Conservation (phyloP, 2,113 vertebrate genomes). For the Chaetodon auriga region DNA sequence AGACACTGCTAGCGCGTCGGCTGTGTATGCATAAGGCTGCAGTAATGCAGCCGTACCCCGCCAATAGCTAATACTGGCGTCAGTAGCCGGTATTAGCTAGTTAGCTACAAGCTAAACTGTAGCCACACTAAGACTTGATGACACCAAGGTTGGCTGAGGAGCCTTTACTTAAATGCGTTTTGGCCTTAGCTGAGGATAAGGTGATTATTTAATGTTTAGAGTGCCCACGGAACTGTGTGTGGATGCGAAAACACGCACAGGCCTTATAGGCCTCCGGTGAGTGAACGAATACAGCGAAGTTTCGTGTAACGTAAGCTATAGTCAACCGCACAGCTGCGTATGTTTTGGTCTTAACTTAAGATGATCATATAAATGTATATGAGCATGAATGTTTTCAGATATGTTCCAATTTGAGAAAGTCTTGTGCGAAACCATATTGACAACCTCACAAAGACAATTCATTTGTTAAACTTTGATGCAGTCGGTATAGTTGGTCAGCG, state of each 20-base stretch:
- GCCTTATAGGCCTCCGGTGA: slow-evolving; percentile 79
- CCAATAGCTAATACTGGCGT: slow-evolving; percentile 53
- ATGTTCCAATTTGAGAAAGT: background rate
- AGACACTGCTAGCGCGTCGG: slow-evolving; percentile 6
- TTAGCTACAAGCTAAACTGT: slow-evolving; percentile 54
- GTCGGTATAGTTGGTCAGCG: background rate
- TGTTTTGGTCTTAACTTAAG: background rate
- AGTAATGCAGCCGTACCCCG: slow-evolving; percentile 50
- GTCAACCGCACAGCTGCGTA: background rate
- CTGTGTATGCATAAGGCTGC: slow-evolving; percentile 13
- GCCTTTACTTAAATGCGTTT: rapidly evolving
- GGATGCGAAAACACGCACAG: slow-evolving; percentile 61
- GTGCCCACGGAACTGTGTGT: slow-evolving; percentile 46
- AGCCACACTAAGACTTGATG: slow-evolving; percentile 7
- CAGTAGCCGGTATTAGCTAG: slow-evolving; percentile 59
- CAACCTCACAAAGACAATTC: background rate
- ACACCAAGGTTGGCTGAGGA: background rate
- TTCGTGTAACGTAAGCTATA: background rate
- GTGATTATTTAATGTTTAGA: background rate
- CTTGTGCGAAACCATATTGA: background rate
- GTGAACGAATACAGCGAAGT: slow-evolving; percentile 34
- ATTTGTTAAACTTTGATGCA: slow-evolving; percentile 15
- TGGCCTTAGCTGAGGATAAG: background rate
- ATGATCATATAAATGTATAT: background rate
- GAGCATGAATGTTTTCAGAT: background rate